Evolutionary conservation across 2,113 vertebrate genomes (phyloP).

Genomic region (Oenanthe melanoleuca): DNA sequence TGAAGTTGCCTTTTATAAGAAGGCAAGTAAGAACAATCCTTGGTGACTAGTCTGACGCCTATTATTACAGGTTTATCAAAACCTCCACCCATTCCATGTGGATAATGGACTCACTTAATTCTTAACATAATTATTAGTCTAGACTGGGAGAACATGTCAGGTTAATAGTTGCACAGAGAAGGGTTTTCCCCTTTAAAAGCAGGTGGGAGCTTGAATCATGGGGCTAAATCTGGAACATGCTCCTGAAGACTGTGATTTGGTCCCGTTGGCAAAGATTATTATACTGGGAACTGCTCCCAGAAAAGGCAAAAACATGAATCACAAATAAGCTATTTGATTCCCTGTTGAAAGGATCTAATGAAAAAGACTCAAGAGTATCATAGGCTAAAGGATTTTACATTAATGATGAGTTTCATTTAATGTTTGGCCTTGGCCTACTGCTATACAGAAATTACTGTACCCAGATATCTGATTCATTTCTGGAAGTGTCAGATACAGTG

Average conservation of each 20-base stretch:
- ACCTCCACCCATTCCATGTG: not conserved
- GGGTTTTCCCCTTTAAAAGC: conserved; percentile 44
- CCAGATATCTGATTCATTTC: not conserved
- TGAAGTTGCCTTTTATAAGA: conserved; percentile 27
- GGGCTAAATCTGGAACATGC: conserved; percentile 18
- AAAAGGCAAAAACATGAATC: conserved; percentile 13
- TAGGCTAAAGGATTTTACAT: conserved; percentile 22
- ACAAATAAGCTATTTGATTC: not conserved
- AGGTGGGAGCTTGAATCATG: conserved; percentile 39
- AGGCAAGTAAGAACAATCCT: conserved; percentile 31
- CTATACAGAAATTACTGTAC: not conserved
- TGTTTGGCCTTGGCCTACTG: conserved; percentile 12
- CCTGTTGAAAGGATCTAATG: not conserved
- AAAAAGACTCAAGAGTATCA: conserved; percentile 1
- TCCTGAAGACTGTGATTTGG: not conserved
- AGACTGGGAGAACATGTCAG: conserved; percentile 30
- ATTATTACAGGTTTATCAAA: conserved; percentile 34
- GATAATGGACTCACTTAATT: not conserved
- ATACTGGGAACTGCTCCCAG: conserved; percentile 3
- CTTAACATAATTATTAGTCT: conserved; percentile 50
- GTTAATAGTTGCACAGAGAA: conserved; percentile 22
- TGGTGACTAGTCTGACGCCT: conserved; percentile 1
- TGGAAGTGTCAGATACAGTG: not conserved
- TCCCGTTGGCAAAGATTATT: conserved; percentile 16
- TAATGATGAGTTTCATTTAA: conserved; percentile 20